Conservation (phyloP, 2,113 vertebrate species). For the Drymodes brunneopygia region DNA sequence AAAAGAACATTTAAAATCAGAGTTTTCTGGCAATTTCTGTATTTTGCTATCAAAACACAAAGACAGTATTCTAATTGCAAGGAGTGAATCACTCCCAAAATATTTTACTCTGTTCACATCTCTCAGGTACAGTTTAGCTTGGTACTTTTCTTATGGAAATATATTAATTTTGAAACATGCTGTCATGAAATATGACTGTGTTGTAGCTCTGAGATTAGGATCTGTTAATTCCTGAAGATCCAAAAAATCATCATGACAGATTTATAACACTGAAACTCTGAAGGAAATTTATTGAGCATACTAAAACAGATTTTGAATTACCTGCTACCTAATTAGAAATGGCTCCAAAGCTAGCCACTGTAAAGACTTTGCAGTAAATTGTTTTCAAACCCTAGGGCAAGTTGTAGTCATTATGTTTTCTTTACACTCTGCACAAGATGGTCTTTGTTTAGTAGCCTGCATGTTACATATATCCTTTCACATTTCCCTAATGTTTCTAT, state of each 20-base stretch:
- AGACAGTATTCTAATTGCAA: not conserved
- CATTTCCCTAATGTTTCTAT: not conserved
- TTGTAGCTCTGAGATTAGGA: constrained; percentile 21
- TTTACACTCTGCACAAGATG: constrained; percentile 30
- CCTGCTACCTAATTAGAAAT: constrained; percentile 65
- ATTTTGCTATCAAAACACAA: not conserved
- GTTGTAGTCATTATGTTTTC: constrained; percentile 50
- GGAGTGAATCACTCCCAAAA: not conserved
- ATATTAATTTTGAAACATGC: not conserved
- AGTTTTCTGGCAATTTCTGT: not conserved
- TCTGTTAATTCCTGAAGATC: constrained; percentile 30
- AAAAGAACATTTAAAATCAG: not conserved
- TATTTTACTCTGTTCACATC: not conserved
- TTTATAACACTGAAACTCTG: constrained; percentile 27
- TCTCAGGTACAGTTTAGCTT: not conserved
- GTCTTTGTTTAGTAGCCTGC: constrained; percentile 53
- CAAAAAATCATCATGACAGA: constrained; percentile 1
- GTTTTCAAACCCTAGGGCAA: constrained; percentile 55
- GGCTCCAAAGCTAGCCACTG: constrained; percentile 46
- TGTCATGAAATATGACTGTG: not conserved
- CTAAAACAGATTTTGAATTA: constrained; percentile 53
- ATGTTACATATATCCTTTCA: not conserved
- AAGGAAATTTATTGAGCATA: constrained; percentile 45
- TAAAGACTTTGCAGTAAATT: constrained; percentile 64
- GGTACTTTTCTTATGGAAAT: not conserved